A percentile compares a stretch with the other conserved stretches of the same genome.
Conservation (phyloP, 2,797 vertebrate species). For the Gymnothorax javanicus region DNA sequence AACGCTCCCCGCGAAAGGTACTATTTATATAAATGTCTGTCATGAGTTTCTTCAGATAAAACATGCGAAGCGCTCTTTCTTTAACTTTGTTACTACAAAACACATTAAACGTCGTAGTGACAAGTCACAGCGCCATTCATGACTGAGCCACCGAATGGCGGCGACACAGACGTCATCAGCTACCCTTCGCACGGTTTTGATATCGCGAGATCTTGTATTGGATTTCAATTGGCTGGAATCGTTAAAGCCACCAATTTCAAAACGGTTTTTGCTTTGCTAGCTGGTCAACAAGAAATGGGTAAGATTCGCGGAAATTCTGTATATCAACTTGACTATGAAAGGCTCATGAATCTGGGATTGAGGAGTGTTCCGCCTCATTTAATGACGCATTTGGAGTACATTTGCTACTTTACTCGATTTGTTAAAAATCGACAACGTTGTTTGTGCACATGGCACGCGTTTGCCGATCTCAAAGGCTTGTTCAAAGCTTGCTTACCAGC, state of each 20-base stretch:
- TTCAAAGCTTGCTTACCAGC: background rate
- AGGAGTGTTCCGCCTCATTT: background rate
- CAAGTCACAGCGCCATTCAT: too few species aligned
- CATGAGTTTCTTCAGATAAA: too few species aligned
- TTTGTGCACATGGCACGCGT: background rate
- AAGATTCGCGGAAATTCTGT: background rate
- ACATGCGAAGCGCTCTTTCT: too few species aligned
- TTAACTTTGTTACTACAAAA: too few species aligned
- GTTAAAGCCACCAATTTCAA: conserved; percentile 24
- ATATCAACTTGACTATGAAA: background rate
- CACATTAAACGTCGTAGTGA: too few species aligned
- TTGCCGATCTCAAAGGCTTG: background rate
- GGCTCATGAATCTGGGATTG: background rate
- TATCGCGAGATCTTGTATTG: conserved; percentile 12
- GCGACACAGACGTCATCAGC: background rate
- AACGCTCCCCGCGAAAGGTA: too few species aligned
- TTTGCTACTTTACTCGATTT: background rate
- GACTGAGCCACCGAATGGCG: background rate
- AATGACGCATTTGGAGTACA: background rate
- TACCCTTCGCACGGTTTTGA: background rate
- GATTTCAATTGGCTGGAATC: conserved; percentile 8
- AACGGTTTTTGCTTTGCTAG: background rate
- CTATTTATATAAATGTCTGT: too few species aligned
- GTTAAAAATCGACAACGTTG: background rate
- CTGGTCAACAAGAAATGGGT: background rate